These are phyloP conservation scores for Bambusicola thoracicus DNA, from an alignment of 2,113 vertebrate species.

Conservation along the genomic window DNA sequence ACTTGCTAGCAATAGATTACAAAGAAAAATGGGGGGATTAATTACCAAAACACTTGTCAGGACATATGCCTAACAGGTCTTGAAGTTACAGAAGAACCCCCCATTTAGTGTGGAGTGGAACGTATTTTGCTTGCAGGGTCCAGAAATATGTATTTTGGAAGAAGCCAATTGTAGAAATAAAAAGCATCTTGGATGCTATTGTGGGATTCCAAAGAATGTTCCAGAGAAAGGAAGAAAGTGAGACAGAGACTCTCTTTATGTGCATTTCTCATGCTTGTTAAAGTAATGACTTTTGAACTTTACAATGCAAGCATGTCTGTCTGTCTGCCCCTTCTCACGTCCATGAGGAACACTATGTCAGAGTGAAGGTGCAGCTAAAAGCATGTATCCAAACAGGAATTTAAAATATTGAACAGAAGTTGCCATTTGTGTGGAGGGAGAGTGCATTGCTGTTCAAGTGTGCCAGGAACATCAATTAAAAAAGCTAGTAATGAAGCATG, in stretches of 20 bases:
- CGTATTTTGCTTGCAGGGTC: neutral
- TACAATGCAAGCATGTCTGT: neutral
- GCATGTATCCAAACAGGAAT: neutral
- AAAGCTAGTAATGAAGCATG: neutral
- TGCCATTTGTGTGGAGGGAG: neutral
- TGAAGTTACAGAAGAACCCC: neutral
- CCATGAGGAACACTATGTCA: neutral
- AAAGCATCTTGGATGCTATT: neutral
- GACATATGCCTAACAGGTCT: neutral
- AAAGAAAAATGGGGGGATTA: neutral
- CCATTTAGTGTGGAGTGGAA: neutral
- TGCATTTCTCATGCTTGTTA: neutral
- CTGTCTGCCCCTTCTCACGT: neutral
- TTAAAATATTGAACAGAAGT: neutral
- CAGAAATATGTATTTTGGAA: neutral
- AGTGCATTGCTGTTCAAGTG: neutral
- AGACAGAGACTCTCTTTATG: neutral
- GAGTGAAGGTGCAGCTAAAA: neutral
- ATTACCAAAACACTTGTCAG: neutral
- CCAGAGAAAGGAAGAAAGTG: neutral
- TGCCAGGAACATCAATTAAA: neutral
- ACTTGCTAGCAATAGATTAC: neutral
- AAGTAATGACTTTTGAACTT: neutral
- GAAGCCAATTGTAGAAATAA: neutral
- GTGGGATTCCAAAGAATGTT: neutral